A percentile compares a stretch with the other conserved stretches of the same genome.
phyloP scores from a whole-genome alignment of 92 coral and sea anemone genomes.

The Bergia sp. region DNA sequence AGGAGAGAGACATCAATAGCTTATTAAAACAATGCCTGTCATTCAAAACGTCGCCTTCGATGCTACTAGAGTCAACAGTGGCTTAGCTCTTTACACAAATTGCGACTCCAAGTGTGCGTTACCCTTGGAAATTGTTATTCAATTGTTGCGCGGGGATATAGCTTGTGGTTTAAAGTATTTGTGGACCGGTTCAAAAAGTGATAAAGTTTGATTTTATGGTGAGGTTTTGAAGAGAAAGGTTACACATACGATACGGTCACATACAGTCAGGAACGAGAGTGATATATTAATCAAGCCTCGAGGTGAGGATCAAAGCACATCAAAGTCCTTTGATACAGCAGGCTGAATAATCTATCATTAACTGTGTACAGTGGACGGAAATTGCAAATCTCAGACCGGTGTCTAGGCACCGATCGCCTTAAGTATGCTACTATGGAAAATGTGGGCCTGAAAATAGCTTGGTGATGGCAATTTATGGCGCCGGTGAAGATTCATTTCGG shows the following conservation, averaged over 20 bases:
- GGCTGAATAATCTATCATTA: background rate
- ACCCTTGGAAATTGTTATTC: background rate
- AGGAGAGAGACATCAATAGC: conserved; percentile 39
- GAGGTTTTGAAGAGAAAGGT: background rate
- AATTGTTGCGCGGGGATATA: background rate
- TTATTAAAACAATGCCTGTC: conserved; percentile 64
- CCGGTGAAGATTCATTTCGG: background rate
- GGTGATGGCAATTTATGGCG: conserved; percentile 14
- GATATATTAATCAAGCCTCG: background rate
- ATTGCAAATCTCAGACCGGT: background rate
- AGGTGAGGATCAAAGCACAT: background rate
- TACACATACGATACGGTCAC: background rate
- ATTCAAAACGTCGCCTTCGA: conserved; percentile 29
- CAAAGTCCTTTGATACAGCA: background rate
- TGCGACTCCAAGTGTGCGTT: background rate
- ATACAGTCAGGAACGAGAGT: background rate
- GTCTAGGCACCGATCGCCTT: background rate
- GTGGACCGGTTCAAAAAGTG: background rate
- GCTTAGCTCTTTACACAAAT: conserved; percentile 1
- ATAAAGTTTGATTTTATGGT: background rate
- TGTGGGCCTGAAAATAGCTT: background rate
- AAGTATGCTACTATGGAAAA: background rate
- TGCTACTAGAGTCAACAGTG: background rate
- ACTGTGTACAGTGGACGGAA: conserved; percentile 4
- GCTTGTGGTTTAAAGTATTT: background rate